Conservation (phyloP, 2,888 invertebrate species). For the Panopea generosa region DNA sequence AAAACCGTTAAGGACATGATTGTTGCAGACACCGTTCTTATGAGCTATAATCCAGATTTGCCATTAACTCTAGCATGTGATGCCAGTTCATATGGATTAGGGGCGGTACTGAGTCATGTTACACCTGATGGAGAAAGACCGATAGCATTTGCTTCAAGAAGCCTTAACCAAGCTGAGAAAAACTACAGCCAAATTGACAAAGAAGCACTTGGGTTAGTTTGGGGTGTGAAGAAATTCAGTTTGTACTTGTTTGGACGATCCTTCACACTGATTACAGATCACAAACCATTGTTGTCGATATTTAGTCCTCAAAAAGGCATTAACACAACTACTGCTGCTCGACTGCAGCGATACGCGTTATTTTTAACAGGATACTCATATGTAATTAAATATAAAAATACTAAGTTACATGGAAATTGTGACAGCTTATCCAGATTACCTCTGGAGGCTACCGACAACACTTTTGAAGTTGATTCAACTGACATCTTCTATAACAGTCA, state of each 20-base stretch:
- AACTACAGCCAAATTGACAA: too few relatives aligned
- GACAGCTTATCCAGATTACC: slow-evolving; percentile 53
- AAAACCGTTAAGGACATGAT: slow-evolving; percentile 64
- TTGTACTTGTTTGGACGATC: too few relatives aligned
- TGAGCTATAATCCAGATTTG: too few relatives aligned
- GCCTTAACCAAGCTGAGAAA: too few relatives aligned
- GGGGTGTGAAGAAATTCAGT: too few relatives aligned
- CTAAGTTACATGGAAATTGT: slow-evolving; percentile 54
- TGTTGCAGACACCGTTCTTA: too few relatives aligned
- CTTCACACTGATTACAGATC: slow-evolving; percentile 70
- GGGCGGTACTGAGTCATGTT: too few relatives aligned
- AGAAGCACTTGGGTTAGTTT: too few relatives aligned
- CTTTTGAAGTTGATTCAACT: slow-evolving; percentile 18
- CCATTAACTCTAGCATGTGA: too few relatives aligned
- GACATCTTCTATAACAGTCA: slow-evolving; percentile 44
- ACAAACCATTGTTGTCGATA: slow-evolving; percentile 61
- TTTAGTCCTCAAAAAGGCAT: slow-evolving; percentile 62
- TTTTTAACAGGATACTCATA: slow-evolving; percentile 28
- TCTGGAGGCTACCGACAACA: neutral
- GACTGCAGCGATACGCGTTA: slow-evolving; percentile 48
- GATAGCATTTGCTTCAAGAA: too few relatives aligned
- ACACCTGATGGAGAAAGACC: too few relatives aligned
- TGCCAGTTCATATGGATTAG: too few relatives aligned
- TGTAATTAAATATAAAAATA: slow-evolving; percentile 30
- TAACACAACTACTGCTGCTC: slow-evolving; percentile 34